Conservation (phyloP, 2,888 invertebrate species). For the Drosophila mimica region DNA sequence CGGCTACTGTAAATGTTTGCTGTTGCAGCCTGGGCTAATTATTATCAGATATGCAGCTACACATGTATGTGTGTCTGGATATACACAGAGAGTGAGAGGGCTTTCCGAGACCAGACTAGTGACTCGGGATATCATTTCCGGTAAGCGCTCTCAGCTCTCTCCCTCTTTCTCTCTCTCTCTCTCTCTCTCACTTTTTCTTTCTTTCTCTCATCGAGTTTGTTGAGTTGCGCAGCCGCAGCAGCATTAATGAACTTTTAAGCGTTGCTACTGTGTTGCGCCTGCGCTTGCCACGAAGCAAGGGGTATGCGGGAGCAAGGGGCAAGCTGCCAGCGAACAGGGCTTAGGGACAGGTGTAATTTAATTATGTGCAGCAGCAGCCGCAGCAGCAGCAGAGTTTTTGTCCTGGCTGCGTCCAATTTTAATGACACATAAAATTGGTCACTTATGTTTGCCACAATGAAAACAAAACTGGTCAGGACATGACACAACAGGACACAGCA, state of each 20-base stretch:
- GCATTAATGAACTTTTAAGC: conserved; percentile 79
- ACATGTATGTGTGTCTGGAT: neutral
- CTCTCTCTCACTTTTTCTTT: neutral
- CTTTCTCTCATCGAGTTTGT: neutral
- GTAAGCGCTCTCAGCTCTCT: conserved; percentile 31
- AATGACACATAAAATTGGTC: conserved; percentile 83
- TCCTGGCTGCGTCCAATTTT: conserved; percentile 74
- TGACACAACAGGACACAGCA: conserved; percentile 59
- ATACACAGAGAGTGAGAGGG: neutral
- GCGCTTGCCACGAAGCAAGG: neutral
- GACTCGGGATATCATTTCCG: conserved; percentile 56
- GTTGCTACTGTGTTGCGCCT: conserved; percentile 45
- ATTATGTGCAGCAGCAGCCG: conserved; percentile 61
- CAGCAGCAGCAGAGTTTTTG: conserved; percentile 16
- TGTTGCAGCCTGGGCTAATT: conserved; percentile 57
- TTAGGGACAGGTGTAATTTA: conserved; percentile 80
- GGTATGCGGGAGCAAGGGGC: conserved; percentile 22
- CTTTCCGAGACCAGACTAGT: neutral
- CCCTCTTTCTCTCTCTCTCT: neutral
- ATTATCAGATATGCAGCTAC: conserved; percentile 35
- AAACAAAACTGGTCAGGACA: conserved; percentile 80
- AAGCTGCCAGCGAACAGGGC: conserved; percentile 12
- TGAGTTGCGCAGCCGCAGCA: conserved; percentile 43
- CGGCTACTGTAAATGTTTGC: conserved; percentile 61
- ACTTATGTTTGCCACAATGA: conserved; percentile 78